Evolutionary conservation across 2,113 vertebrate genomes (phyloP).

Genomic region (Sapayoa aenigma): DNA sequence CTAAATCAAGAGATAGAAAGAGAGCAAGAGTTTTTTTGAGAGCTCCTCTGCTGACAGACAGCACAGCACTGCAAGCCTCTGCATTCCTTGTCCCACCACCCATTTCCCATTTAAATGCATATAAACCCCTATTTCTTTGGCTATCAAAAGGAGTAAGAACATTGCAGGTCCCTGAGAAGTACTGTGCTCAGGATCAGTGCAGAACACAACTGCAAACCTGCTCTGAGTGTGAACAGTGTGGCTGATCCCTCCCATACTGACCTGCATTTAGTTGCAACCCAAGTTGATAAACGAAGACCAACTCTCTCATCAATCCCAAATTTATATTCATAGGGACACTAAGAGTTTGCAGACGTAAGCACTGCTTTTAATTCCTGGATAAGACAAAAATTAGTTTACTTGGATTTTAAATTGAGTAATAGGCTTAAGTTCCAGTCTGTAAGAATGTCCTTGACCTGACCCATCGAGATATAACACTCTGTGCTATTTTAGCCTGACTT

Average conservation of each 20-base stretch:
- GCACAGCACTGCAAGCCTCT: not conserved
- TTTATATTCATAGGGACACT: not conserved
- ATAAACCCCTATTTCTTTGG: not conserved
- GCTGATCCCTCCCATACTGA: not conserved
- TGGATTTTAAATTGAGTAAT: not conserved
- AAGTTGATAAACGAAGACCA: not conserved
- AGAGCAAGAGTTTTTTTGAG: not conserved
- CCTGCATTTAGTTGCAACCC: not conserved
- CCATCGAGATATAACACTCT: accelerated
- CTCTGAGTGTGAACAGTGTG: not conserved
- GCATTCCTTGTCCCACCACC: not conserved
- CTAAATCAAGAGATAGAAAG: not conserved
- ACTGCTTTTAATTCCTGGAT: not conserved
- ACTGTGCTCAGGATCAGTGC: not conserved
- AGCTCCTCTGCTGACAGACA: not conserved
- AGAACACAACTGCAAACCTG: not conserved
- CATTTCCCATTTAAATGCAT: not conserved
- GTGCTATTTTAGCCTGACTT: not conserved
- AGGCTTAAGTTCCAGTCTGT: not conserved
- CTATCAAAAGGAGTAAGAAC: not conserved
- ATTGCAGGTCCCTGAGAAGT: not conserved
- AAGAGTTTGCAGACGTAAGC: not conserved
- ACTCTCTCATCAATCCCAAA: not conserved
- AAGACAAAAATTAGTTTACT: not conserved
- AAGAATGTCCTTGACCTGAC: not conserved